phyloP scores from a whole-genome alignment of 2,888 invertebrate genomes.

The Cryptus armator region DNA sequence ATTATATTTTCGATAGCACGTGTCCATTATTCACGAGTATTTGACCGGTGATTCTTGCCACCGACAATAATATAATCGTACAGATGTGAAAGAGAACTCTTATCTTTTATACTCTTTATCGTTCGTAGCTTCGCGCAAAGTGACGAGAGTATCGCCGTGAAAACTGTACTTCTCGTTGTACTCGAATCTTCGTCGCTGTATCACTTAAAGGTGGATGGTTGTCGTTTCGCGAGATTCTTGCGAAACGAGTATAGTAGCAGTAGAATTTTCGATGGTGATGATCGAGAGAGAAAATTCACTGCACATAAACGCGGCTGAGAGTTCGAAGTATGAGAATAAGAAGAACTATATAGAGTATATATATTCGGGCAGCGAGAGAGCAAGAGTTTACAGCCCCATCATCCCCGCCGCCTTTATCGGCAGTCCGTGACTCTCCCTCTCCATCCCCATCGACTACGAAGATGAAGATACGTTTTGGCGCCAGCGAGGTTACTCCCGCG shows the following conservation, averaged over 20 bases:
- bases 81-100: not conserved
- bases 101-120: constrained; percentile 34
- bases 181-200: constrained; percentile 37
- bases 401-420: constrained; percentile 79
- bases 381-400: constrained; percentile 79
- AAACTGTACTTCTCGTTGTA: constrained; percentile 38
- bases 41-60: constrained; percentile 23
- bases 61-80: constrained; percentile 28
- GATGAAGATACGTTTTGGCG: constrained; percentile 81
- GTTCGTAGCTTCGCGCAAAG: constrained; percentile 3
- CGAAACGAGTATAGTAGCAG: constrained; percentile 14
- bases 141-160: constrained; percentile 25
- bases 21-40: constrained; percentile 1
- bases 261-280: constrained; percentile 50
- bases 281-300: constrained; percentile 49
- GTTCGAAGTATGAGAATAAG: constrained; percentile 56
- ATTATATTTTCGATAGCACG: not conserved
- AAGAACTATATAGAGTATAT: constrained; percentile 47
- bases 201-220: constrained; percentile 2
- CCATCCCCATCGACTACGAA: constrained; percentile 53
- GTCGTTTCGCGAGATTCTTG: not conserved
- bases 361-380: constrained; percentile 55
- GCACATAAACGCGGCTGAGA: constrained; percentile 20
- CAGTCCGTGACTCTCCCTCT: constrained; percentile 56
- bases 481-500: constrained; percentile 69